A percentile compares a stretch with the other conserved stretches of the same genome.
phyloP scores from a whole-genome alignment of 2,888 invertebrate genomes.

The Acleris literana region DNA sequence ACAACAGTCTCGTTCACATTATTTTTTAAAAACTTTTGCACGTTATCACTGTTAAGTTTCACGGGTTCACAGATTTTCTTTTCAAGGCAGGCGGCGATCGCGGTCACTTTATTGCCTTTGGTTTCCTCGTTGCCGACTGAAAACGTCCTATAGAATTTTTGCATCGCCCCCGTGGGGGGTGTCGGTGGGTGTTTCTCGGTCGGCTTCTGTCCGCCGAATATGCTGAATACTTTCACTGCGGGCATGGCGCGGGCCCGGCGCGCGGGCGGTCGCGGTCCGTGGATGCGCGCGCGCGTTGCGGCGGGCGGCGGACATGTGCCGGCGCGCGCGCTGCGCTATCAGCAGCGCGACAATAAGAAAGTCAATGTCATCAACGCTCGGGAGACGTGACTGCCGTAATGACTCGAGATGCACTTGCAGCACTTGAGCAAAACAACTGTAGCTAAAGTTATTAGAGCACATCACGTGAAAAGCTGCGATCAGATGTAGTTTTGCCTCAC shows the following conservation, averaged over 20 bases:
- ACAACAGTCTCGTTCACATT: conserved; percentile 62
- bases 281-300: conserved; percentile 78
- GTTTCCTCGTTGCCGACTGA: conserved; percentile 74
- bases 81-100: conserved; percentile 76
- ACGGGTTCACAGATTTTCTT: conserved; percentile 71
- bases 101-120: conserved; percentile 77
- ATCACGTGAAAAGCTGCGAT: background rate
- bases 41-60: conserved; percentile 67
- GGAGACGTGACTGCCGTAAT: conserved; percentile 62
- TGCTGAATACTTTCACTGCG: conserved; percentile 82
- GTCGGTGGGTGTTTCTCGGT: conserved; percentile 70
- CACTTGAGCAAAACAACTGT: conserved; percentile 25
- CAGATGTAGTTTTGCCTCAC: background rate
- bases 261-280: conserved; percentile 68
- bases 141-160: conserved; percentile 81
- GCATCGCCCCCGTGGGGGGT: conserved; percentile 70
- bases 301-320: conserved; percentile 75
- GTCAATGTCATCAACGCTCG: conserved; percentile 75
- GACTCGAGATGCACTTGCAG: conserved; percentile 43
- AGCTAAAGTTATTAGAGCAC: conserved; percentile 19
- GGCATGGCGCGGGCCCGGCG: conserved; percentile 79
- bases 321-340: conserved; percentile 55
- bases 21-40: conserved; percentile 65
- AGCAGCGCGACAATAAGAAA: conserved; percentile 71
- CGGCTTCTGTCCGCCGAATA: conserved; percentile 82